Base-by-base conservation (phyloP, 2,888 invertebrate genomes). In the Dendrolimus pini region DNA sequence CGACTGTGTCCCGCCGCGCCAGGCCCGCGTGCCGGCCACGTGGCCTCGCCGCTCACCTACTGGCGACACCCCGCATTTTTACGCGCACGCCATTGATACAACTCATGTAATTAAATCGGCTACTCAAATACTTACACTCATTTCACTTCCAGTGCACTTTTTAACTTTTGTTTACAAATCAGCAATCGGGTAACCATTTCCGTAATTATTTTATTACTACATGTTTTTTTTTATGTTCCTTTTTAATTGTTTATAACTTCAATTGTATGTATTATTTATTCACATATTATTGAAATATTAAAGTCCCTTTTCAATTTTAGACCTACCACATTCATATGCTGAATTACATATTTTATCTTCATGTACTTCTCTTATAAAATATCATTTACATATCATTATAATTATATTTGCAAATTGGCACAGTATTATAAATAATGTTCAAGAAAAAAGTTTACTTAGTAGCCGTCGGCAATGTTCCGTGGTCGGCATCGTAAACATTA, bases 21-120 rank as follows among this genome's bases (percentile, higher is more conserved):
- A 72, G 69, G 69, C 77, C 79, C 81, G 80, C 83, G 82, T 79
- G 85, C 83, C 86, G 80, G 80, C 85, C 89, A 87, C 88, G 88
- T 87, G 88, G 78, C 76, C 75, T 67, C 47, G 10, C 69, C 74
- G 74, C 77, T 77, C 77, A 74, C 72, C 75, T 75, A 74, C 79
- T 71, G 74, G 74, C 71, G 76, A 72, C 74, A 77, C 76, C 75
- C 72, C 72, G 75, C 70, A 77, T 78, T 74, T 76, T 77, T 77
- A 77, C 80, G 77, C 76, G 72, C 69, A 70, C 74, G 75, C 72
- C 82, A 81, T 82, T 83, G 78, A 83, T 82, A 82, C 80, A 75
- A 75, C 74, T 72, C 71, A 68, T 70, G 72, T 82, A 83, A 86
- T 86, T 82, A 82, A 75, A 69, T 67, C 71, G 57, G 42, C 55